Percentiles rank a stretch among this genome's conserved stretches.
Conservation (phyloP, 2,113 vertebrate genomes). For the Oncorhynchus nerka region DNA sequence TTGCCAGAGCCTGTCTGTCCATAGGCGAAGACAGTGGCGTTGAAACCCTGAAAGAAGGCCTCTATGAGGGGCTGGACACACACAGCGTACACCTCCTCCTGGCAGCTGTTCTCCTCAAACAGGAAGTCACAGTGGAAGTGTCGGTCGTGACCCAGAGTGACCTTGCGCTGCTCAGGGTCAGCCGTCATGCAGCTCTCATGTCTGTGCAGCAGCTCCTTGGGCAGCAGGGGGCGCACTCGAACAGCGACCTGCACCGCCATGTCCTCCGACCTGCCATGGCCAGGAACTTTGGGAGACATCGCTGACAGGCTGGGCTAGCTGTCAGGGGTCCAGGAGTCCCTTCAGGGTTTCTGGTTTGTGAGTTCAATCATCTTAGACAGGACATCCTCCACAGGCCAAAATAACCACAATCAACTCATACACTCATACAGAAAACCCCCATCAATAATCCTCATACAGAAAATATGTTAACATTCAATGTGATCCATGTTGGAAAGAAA, state of each 20-base stretch:
- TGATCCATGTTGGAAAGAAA: not conserved
- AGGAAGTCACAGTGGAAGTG: conserved; percentile 84
- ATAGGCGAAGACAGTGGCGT: conserved; percentile 92
- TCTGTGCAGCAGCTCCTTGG: conserved; percentile 85
- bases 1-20: conserved; percentile 95
- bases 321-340: conserved; percentile 15
- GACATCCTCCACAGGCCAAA: conserved; percentile 36
- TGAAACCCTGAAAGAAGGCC: conserved; percentile 92
- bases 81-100: conserved; percentile 82
- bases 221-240: conserved; percentile 86
- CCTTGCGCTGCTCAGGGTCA: conserved; percentile 65
- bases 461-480: no score
- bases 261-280: conserved; percentile 75
- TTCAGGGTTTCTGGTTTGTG: conserved; percentile 29
- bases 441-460: not conserved
- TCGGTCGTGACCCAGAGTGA: conserved; percentile 85
- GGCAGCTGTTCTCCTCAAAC: conserved; percentile 80
- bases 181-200: conserved; percentile 85
- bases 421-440: not conserved
- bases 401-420: no score
- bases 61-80: conserved; percentile 89
- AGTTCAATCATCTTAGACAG: conserved; percentile 47
- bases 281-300: conserved; percentile 84
- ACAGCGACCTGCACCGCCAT: conserved; percentile 84
- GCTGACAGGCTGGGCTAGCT: not conserved